These are phyloP conservation scores for Aphidius ervi DNA, from an alignment of 1,140 invertebrate genomes.

Conservation along the genomic window DNA sequence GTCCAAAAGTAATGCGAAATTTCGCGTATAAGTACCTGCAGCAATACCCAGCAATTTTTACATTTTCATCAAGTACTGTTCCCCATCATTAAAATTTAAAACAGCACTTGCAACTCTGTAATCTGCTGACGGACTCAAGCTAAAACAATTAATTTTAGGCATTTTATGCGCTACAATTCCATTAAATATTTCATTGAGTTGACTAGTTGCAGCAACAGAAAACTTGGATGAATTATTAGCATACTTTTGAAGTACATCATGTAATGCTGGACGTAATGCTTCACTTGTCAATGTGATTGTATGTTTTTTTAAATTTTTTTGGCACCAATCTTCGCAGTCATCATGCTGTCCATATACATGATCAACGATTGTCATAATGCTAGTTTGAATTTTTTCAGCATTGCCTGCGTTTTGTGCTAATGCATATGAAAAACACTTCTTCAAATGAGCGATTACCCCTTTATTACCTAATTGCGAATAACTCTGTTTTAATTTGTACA, in stretches of 20 bases:
- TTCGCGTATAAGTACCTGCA: no score
- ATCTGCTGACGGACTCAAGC: no score
- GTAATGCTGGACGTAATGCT: slow-evolving; percentile 22
- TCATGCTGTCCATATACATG: slow-evolving; percentile 10
- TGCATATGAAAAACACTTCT: slow-evolving; percentile 8
- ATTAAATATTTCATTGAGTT: slow-evolving; percentile 30
- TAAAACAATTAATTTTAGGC: no score
- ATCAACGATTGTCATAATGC: not conserved
- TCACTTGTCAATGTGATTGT: slow-evolving; percentile 21
- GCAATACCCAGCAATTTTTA: no score
- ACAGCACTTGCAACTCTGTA: no score
- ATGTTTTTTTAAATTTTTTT: not conserved
- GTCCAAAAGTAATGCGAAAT: no score
- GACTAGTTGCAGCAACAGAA: slow-evolving; percentile 30
- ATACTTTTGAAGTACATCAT: slow-evolving; percentile 26
- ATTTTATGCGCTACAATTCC: no score
- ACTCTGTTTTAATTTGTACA: slow-evolving; percentile 7
- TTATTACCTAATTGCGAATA: slow-evolving; percentile 5
- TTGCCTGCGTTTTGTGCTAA: slow-evolving; percentile 6
- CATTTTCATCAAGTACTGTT: no score
- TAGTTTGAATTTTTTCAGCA: not conserved
- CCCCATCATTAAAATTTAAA: no score
- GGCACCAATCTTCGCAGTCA: slow-evolving; percentile 3
- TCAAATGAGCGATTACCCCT: not conserved
- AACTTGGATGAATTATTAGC: slow-evolving; percentile 28